These are phyloP conservation scores for Drosophila bunnanda DNA, from an alignment of 2,888 invertebrate species.

Conservation along the genomic window DNA sequence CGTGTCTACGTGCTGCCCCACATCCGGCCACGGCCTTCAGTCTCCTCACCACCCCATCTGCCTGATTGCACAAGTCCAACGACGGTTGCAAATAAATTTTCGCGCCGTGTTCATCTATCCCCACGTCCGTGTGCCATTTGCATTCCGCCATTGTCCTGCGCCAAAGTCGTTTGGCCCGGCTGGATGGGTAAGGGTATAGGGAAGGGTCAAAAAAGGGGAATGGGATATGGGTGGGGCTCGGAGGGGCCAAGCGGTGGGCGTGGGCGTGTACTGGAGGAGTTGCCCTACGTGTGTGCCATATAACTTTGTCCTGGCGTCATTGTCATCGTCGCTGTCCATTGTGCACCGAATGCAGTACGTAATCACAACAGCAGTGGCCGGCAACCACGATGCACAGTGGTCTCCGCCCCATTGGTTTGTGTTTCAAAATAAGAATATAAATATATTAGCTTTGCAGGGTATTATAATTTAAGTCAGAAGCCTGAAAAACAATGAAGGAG, in stretches of 20 bases:
- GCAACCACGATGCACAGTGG: slow-evolving; percentile 9
- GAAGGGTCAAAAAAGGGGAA: not conserved
- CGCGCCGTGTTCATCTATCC: slow-evolving; percentile 56
- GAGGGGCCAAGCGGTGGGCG: not conserved
- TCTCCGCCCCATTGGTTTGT: not conserved
- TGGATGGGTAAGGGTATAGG: not conserved
- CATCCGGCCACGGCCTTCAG: slow-evolving; percentile 8
- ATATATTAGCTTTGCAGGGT: no score
- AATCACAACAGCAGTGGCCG: slow-evolving; percentile 54
- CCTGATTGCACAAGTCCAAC: slow-evolving; percentile 32
- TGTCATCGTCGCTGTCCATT: slow-evolving; percentile 53
- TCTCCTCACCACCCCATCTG: not conserved
- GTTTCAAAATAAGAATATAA: no score
- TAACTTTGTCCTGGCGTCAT: slow-evolving; percentile 59
- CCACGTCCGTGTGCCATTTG: slow-evolving; percentile 71
- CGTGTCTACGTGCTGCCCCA: slow-evolving; percentile 29
- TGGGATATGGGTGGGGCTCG: not conserved
- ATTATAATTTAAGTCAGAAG: no score
- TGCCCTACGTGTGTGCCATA: slow-evolving; percentile 65
- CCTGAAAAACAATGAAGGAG: no score
- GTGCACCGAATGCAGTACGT: slow-evolving; percentile 55
- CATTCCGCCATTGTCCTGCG: slow-evolving; percentile 69
- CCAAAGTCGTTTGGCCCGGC: slow-evolving; percentile 41
- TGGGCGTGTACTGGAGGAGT: slow-evolving; percentile 23
- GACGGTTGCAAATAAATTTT: slow-evolving; percentile 45